Conservation (phyloP, 2,797 vertebrate genomes). For the Cynodonichthys magdalenae region DNA sequence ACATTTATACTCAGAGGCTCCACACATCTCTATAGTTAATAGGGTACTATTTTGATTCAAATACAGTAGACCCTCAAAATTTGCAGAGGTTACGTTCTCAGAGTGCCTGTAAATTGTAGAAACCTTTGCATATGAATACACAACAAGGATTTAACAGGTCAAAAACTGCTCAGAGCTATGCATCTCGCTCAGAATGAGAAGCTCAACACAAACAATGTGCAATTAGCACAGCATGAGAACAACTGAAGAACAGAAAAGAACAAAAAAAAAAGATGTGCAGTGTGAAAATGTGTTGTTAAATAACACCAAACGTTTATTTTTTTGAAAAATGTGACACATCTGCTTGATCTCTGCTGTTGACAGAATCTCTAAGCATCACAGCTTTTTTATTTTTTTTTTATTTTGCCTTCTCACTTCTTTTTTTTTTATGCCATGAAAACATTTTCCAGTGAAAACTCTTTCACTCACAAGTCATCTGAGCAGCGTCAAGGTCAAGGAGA, state of each 20-base stretch:
- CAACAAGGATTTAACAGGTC: constrained; percentile 39
- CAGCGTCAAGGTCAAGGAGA: constrained; percentile 53
- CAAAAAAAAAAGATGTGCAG: constrained; percentile 1
- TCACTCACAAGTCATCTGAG: constrained; percentile 21
- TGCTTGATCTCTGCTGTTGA: neutral
- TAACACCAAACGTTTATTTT: neutral
- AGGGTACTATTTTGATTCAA: constrained; percentile 17
- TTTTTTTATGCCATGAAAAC: constrained; percentile 32
- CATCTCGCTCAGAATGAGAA: constrained; percentile 41
- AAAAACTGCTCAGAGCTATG: constrained; percentile 38
- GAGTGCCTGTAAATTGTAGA: too few species aligned
- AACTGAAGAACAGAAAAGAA: constrained; percentile 37
- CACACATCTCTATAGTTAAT: constrained; percentile 8
- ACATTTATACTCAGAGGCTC: constrained; percentile 27
- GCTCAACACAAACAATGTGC: constrained; percentile 27
- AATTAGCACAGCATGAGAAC: constrained; percentile 24
- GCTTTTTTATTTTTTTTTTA: constrained; percentile 10
- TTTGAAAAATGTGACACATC: neutral
- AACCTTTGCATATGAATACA: too few species aligned
- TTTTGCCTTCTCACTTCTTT: neutral
- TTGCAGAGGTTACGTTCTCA: too few species aligned
- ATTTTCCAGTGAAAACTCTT: constrained; percentile 27
- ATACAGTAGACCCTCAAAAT: too few species aligned
- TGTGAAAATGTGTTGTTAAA: neutral
- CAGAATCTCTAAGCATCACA: neutral